These are phyloP conservation scores for Spilarctia lutea DNA, from an alignment of 2,888 invertebrate species.

Conservation along the genomic window DNA sequence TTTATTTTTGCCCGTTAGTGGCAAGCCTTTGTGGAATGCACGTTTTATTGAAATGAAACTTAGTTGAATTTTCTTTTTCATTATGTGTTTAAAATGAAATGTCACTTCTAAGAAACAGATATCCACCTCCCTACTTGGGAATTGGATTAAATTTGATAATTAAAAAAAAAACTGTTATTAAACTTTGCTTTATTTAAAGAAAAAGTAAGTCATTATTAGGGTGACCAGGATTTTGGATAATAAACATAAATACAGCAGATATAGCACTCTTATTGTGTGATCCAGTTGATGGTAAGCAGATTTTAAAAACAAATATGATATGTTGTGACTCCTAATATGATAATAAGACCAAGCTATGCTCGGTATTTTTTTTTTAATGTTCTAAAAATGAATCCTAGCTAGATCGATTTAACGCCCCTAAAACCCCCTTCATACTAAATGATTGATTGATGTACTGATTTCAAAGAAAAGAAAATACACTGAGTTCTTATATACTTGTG, in stretches of 20 bases:
- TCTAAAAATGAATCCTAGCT: too few species aligned
- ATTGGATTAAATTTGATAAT: not conserved
- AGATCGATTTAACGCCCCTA: too few species aligned
- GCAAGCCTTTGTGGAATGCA: slow-evolving; percentile 2
- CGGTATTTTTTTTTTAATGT: too few species aligned
- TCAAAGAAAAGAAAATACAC: not conserved
- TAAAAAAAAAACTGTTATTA: not conserved
- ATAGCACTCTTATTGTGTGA: not conserved
- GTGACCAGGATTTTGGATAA: not conserved
- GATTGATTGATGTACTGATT: not conserved
- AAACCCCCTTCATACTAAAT: too few species aligned
- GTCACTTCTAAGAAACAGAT: not conserved
- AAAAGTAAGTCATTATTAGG: not conserved
- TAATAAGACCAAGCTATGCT: too few species aligned
- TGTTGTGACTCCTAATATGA: too few species aligned
- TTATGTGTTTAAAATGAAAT: not conserved
- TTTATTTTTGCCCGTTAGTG: not conserved
- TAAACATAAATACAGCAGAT: not conserved
- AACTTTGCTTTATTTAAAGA: not conserved
- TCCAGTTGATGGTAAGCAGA: not conserved
- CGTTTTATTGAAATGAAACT: not conserved
- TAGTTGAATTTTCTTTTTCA: not conserved
- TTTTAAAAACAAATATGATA: not conserved
- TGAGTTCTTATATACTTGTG: not conserved
- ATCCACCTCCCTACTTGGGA: not conserved